These are phyloP conservation scores for Hydrophis major DNA, from an alignment of 2,797 vertebrate genomes.

Conservation along the genomic window DNA sequence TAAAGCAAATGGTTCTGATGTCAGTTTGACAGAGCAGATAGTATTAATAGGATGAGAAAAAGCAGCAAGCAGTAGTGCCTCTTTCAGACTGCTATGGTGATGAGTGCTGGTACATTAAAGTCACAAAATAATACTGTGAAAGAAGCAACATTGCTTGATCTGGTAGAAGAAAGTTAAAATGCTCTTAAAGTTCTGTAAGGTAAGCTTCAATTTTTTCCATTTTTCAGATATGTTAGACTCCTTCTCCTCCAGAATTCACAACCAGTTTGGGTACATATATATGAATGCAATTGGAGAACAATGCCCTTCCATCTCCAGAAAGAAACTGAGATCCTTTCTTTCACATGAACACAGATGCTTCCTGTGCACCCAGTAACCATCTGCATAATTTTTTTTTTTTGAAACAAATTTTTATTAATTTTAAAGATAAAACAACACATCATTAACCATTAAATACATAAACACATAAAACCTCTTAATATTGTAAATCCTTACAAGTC, in stretches of 20 bases:
- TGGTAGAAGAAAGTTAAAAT: not conserved
- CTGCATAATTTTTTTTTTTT: not conserved
- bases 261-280: not conserved
- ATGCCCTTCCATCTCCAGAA: not conserved
- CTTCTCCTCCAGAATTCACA: not conserved
- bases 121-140: not conserved
- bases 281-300: not conserved
- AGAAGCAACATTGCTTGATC: not conserved
- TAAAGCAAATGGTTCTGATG: not conserved
- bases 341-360: not conserved
- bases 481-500: no score
- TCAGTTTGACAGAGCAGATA: not conserved
- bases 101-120: not conserved
- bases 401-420: no score
- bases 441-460: no score
- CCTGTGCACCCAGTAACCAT: not conserved
- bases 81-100: not conserved
- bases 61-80: not conserved
- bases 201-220: not conserved
- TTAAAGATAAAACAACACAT: no score
- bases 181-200: not conserved
- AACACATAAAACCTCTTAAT: no score
- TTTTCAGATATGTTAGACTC: not conserved
- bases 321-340: not conserved
- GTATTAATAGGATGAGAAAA: not conserved